Base-by-base conservation (phyloP, 30 jellyfish, hydroid and myxozoan species). In the Aurelia sp. region DNA sequence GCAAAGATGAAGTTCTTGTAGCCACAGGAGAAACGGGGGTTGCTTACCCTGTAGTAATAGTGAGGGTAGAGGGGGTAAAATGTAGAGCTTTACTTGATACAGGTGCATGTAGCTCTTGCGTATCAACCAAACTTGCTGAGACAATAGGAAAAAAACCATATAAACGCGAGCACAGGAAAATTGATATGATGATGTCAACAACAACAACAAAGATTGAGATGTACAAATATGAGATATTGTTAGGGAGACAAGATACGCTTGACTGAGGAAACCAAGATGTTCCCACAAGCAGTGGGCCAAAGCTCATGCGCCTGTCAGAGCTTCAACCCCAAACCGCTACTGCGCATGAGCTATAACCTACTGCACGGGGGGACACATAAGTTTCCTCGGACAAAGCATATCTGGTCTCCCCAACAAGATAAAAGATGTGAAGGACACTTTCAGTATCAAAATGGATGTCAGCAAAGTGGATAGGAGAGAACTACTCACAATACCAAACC, bases 101-200 rank as follows among this genome's bases (percentile, higher is more conserved):
- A 4, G 96, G 89, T 78, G 92, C 92, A 15, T 74, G 96, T 4
- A 76, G 86, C 50, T 19, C 80, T 21, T 86, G 76, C 58, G 78
- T 50, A 22, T 86, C 90, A 31, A 10, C 87, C 18, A 57, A 33
- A 27, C 40, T 50, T 4, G 30, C 68, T 16, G 62, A 63, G 61
- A 63, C 21, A 58, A 53, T 71, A 1, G 86, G 86, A 30, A 21
- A 57, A 74, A 71, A 62, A 63, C 86, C 86, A 10, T n/a, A 16
- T 58, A 62, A 27, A 33, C 19, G 53, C 18, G 92, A 83, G 62
- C 62, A 37, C 13, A 30, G 80, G 22, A 17, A 62, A n/a, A 78
- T 78, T 10, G 86, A 87, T 20, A 76, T 68, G 91, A 68, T 87
- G 91, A 37, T 67, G 70, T 18, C 63, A 3, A 76, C 91, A 19